Percentiles rank a stretch among this genome's conserved stretches.
Evolutionary conservation across 2,797 vertebrate species (phyloP).

Genomic region (Distichodus sexfasciatus): DNA sequence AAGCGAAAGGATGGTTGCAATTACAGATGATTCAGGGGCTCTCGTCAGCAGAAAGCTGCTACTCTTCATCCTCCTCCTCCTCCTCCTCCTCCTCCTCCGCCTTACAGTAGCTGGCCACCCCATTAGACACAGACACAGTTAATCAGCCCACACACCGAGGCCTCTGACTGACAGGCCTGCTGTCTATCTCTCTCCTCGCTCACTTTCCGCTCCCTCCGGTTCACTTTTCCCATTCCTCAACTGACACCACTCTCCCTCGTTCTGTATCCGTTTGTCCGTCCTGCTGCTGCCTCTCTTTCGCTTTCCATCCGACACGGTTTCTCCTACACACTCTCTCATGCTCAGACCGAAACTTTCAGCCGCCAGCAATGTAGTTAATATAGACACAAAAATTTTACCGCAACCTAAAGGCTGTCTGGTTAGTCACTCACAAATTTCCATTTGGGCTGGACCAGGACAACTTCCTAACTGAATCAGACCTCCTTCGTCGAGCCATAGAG

Average conservation of each 20-base stretch:
- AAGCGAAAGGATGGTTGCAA: neutral
- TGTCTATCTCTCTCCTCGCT: neutral
- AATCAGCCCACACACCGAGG: neutral
- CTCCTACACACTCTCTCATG: neutral
- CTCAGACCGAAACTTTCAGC: neutral
- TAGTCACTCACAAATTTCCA: too few relatives aligned
- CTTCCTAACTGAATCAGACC: too few relatives aligned
- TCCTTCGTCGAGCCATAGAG: too few relatives aligned
- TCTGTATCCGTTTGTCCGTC: neutral
- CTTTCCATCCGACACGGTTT: neutral
- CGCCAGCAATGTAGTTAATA: neutral
- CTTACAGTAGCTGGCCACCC: neutral
- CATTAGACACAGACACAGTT: neutral
- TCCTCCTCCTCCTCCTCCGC: neutral
- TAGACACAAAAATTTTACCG: neutral
- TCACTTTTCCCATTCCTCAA: neutral
- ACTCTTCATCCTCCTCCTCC: neutral
- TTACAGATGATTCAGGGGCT: neutral
- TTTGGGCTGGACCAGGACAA: too few relatives aligned
- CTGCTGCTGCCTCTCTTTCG: neutral
- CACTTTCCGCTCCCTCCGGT: neutral
- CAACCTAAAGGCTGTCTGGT: too few relatives aligned
- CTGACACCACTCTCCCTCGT: neutral
- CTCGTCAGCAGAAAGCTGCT: neutral
- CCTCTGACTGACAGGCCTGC: neutral